Evolutionary conservation across 2,888 invertebrate species (phyloP).

Genomic region (Drosophila siamana): DNA sequence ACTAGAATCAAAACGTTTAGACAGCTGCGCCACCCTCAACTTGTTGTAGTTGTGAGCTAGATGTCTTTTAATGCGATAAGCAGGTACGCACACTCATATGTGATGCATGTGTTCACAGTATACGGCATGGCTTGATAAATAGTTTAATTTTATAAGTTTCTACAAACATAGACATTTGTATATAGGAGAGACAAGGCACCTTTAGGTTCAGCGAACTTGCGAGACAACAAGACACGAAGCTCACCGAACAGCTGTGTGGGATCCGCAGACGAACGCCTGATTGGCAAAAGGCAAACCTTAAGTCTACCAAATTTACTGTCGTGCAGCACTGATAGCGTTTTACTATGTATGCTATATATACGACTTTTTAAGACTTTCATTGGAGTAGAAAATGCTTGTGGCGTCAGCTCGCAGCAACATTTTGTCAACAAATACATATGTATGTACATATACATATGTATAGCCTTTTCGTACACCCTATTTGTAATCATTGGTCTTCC

Average conservation of each 20-base stretch:
- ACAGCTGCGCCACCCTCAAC: constrained; percentile 45
- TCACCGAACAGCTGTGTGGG: constrained; percentile 22
- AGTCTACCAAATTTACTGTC: constrained; percentile 37
- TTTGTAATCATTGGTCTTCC: constrained; percentile 1
- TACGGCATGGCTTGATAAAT: constrained; percentile 36
- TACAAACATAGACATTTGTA: constrained; percentile 5
- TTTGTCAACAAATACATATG: constrained; percentile 47
- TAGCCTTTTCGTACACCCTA: constrained; percentile 12
- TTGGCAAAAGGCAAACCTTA: constrained; percentile 20
- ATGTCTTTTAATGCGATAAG: neutral
- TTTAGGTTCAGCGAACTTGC: constrained; percentile 58
- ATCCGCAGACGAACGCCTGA: constrained; percentile 19
- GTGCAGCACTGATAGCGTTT: constrained; percentile 51
- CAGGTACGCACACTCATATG: neutral
- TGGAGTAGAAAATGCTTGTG: constrained; percentile 22
- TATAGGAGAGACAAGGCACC: constrained; percentile 1
- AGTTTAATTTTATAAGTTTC: constrained; percentile 16
- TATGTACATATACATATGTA: constrained; percentile 30
- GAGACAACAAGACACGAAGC: no score
- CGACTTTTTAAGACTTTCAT: constrained; percentile 25
- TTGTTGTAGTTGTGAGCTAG: neutral
- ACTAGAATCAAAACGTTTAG: constrained; percentile 49
- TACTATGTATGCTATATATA: neutral
- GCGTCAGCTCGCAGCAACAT: neutral
- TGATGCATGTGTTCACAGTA: neutral